Evolutionary conservation across 2,888 invertebrate genomes (phyloP), one percentile per base, ranked within the genome.

Genomic region (Cremastinae sp.): DNA sequence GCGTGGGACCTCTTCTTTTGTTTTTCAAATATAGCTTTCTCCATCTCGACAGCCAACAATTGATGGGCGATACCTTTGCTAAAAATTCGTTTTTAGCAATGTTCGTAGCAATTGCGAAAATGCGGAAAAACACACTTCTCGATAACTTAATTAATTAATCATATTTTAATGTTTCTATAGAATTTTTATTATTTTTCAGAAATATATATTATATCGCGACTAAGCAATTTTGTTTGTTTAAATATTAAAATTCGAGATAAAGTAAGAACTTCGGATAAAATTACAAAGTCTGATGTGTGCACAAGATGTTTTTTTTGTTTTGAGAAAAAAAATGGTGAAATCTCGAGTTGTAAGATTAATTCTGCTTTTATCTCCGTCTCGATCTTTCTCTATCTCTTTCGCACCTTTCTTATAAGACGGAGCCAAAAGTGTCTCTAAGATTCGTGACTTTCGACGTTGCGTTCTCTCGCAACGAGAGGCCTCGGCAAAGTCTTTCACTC

Each of bases 401-500:
- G 73, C 75, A 76, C 73, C 72, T 76, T 72, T 72, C 73, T 64
- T 68, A 62, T 73, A 72, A 72, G 53, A 56, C 72, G 62, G 72
- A 54, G 45, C 12, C 9, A 18, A 56, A 10, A 22, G 22, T 36
- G 43, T 5, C 53, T 69, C 28, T 38, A 20, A 54, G 53, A 9
- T 62, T 76, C 68, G 68, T 73, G 75, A 58, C 68, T 69, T 58
- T 54, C 16, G 41, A 54, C n/a, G 47, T 58, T 61, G 43, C 70
- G 58, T 51, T 53, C 59, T 64, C 16, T n/a, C 38, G 56, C 36
- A 12, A 65, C 14, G 49, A 43, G 49, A 20, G 28, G 59, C 47
- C 47, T 64, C n/a, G n/a, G n/a, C n/a, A n/a, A n/a, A 36, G 56
- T 49, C 58, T 28, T 28, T 45, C 45, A 20, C 16, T 53, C 8